Evolutionary conservation across 1,140 invertebrate species (phyloP), one percentile per base, ranked within the genome.

Genomic region (Drosophila melanica): DNA sequence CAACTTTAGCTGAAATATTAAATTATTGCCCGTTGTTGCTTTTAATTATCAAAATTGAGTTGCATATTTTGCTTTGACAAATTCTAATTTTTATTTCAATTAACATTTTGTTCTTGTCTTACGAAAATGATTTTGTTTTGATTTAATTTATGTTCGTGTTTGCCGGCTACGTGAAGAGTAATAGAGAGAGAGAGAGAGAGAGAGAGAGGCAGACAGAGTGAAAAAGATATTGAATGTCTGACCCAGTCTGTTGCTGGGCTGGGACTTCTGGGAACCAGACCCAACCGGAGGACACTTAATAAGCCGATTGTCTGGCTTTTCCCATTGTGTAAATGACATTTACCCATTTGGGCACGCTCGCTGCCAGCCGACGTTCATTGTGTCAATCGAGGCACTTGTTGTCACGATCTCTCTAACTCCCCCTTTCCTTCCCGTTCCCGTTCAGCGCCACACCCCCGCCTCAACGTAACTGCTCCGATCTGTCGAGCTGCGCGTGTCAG

Each of bases 311-410:
- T 65, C 20, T 65, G 42, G n/a, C 11, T n/a, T 12, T 23, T 16
- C 14, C 30, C 48, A 44, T 41, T 58, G 48, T 27, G 51, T 3
- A n/a, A 12, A 12, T 18, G 16, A 42, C 7, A 44, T 30, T 30
- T 51, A 12, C 18, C 35, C 33, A 51, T 41, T 27, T 27, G 47
- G 20, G 20, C 33, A n/a, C 37, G 50, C 14, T 35, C 14, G 23
- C 23, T 27, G 23, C 23, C 23, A 27, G 27, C 14, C 55, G 55
- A 59, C 51, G 35, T 50, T 39, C 48, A 71, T 42, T 37, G 51
- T 53, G 57, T 69, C 66, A 62, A 69, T 59, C 50, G 37, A 37
- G 39, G 63, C 71, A 69, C 71, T 74, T 74, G 66, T 74, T 69
- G 71, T 74, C 71, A 74, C 71, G 71, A 74, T 74, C 65, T 42